These are phyloP conservation scores for Sarcoramphus papa DNA, from an alignment of 2,797 vertebrate species.

Conservation along the genomic window DNA sequence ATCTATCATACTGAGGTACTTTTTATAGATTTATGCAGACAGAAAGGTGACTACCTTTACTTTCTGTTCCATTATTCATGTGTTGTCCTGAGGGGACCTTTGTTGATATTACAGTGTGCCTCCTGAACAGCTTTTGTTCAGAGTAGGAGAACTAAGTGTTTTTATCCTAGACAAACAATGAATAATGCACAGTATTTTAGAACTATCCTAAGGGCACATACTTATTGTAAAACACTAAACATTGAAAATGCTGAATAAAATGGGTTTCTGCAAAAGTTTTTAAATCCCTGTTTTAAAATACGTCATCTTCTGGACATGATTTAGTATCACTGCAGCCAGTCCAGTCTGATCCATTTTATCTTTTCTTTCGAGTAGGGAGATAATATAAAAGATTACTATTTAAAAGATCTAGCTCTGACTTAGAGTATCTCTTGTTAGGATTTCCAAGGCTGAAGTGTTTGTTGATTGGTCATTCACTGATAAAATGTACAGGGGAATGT, in stretches of 20 bases:
- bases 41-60: conserved; percentile 29
- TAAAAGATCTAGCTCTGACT: not conserved
- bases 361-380: not conserved
- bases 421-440: not conserved
- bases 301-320: not conserved
- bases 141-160: not conserved
- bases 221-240: not conserved
- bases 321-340: not conserved
- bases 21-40: conserved; percentile 21
- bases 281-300: not conserved
- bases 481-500: not conserved
- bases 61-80: conserved; percentile 53
- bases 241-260: not conserved
- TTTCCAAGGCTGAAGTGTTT: not conserved
- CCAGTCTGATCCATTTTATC: not conserved
- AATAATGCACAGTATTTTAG: conserved; percentile 1
- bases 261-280: not conserved
- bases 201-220: not conserved
- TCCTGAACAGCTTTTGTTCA: conserved; percentile 10
- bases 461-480: not conserved
- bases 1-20: not conserved
- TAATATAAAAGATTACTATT: not conserved
- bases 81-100: conserved; percentile 33
- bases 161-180: not conserved
- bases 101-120: not conserved